phyloP scores from a whole-genome alignment of 2,888 invertebrate species.

The Petrolisthes manimaculis region DNA sequence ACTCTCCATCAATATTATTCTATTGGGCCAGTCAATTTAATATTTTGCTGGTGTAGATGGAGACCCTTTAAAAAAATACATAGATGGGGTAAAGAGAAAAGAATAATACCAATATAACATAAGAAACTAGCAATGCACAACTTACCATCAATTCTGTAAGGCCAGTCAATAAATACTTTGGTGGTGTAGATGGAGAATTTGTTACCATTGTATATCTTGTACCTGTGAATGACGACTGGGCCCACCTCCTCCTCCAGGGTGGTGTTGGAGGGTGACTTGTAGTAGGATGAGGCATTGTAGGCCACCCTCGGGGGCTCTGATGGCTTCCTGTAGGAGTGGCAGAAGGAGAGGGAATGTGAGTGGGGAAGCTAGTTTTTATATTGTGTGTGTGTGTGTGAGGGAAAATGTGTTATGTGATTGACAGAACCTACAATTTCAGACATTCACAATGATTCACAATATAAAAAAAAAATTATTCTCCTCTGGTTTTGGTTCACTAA shows the following conservation, averaged over 20 bases:
- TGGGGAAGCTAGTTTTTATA: not conserved
- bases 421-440: not conserved
- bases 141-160: constrained; percentile 21
- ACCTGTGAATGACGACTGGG: constrained; percentile 21
- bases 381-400: not conserved
- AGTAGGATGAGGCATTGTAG: constrained; percentile 35
- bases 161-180: constrained; percentile 8
- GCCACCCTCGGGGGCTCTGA: constrained; percentile 11
- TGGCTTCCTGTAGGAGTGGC: not conserved
- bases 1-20: no score
- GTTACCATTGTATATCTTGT: constrained; percentile 27
- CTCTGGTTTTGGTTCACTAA: no score
- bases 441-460: no score
- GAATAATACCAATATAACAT: no score
- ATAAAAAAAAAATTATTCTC: no score
- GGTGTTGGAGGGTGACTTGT: constrained; percentile 1
- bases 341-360: not conserved
- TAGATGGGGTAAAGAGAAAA: no score
- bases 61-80: no score
- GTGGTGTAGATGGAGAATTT: constrained; percentile 23
- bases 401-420: not conserved
- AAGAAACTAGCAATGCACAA: no score
- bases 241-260: constrained; percentile 17
- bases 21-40: no score
- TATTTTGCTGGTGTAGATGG: no score